Percentiles rank a stretch among this genome's conserved stretches.
phyloP scores from a whole-genome alignment of 1,140 invertebrate genomes.

The Onthophagus taurus region DNA sequence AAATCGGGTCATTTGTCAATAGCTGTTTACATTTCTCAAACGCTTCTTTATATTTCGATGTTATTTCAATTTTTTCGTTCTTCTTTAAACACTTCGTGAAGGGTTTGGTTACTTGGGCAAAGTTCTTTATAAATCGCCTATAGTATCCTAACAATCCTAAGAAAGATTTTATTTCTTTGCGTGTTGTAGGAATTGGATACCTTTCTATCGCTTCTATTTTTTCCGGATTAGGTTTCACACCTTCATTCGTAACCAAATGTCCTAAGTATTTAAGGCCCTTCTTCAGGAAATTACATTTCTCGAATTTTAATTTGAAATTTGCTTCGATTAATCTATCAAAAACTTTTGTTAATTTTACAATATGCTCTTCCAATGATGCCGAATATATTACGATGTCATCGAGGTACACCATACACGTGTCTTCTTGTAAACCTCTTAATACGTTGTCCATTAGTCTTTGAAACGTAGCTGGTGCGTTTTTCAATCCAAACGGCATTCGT shows the following conservation, averaged over 20 bases:
- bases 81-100: slow-evolving; percentile 20
- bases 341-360: slow-evolving; percentile 4
- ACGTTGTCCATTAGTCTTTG: slow-evolving; percentile 36
- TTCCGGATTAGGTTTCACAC: slow-evolving; percentile 34
- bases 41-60: background rate
- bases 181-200: slow-evolving; percentile 32
- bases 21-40: background rate
- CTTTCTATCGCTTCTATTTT: slow-evolving; percentile 34
- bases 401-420: background rate
- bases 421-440: slow-evolving; percentile 20
- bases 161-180: slow-evolving; percentile 36
- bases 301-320: slow-evolving; percentile 18
- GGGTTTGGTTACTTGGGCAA: slow-evolving; percentile 8
- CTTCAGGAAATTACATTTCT: slow-evolving; percentile 26
- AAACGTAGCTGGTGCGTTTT: slow-evolving; percentile 32
- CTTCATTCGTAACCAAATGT: slow-evolving; percentile 33
- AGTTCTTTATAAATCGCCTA: slow-evolving; percentile 26
- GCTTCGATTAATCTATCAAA: background rate
- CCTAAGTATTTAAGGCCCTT: slow-evolving; percentile 36
- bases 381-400: slow-evolving; percentile 10
- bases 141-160: slow-evolving; percentile 38
- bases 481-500: slow-evolving; percentile 29
- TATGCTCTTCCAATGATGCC: background rate
- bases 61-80: slow-evolving; percentile 4
- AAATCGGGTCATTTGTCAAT: background rate